Conservation (phyloP, 2,113 vertebrate species). For the Azemiops feae region DNA sequence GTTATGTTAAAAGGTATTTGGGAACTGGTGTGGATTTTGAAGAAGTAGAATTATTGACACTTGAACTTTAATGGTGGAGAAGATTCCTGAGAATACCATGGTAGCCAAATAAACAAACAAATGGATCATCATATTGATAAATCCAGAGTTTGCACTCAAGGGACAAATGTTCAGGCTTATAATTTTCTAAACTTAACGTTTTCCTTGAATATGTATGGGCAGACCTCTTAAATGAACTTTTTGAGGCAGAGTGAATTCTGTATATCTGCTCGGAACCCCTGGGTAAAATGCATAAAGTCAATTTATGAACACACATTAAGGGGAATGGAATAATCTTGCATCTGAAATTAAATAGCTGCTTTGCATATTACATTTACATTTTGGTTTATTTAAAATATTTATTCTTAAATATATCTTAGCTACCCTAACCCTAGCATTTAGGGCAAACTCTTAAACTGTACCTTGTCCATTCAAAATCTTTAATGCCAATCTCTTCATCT, state of each 20-base stretch:
- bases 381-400: neutral
- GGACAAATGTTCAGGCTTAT: no score
- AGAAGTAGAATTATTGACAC: no score
- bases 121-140: no score
- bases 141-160: no score
- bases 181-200: no score
- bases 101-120: no score
- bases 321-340: neutral
- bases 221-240: no score
- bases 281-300: neutral
- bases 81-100: no score
- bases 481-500: slow-evolving; percentile 35
- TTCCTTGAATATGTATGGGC: no score
- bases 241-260: neutral
- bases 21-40: neutral
- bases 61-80: no score
- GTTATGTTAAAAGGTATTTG: neutral
- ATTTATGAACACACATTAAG: neutral
- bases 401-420: neutral
- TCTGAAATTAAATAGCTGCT: neutral
- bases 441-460: slow-evolving; percentile 16
- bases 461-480: slow-evolving; percentile 74
- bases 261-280: neutral
- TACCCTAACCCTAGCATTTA: neutral
- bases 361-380: neutral